phyloP scores from a whole-genome alignment of 2,113 vertebrate species.

The Uria lomvia region DNA sequence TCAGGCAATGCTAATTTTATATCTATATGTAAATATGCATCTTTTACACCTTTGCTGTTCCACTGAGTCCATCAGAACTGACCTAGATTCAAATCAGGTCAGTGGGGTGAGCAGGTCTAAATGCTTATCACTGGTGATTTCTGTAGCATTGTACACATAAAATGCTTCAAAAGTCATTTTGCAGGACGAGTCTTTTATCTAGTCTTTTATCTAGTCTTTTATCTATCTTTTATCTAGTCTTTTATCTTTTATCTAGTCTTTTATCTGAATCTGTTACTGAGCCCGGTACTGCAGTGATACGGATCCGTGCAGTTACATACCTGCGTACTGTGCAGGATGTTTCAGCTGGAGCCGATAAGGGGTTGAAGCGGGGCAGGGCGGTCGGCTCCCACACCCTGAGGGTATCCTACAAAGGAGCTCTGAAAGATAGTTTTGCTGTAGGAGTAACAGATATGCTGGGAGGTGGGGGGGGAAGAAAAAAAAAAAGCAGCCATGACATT shows the following conservation, averaged over 20 bases:
- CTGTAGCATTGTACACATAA: not conserved
- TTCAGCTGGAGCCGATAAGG: not conserved
- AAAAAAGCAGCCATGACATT: rapidly evolving
- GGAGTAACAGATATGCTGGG: not conserved
- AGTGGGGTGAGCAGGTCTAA: not conserved
- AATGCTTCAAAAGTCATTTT: not conserved
- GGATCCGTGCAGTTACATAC: not conserved
- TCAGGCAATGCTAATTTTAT: not conserved
- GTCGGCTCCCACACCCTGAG: not conserved
- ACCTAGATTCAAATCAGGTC: not conserved
- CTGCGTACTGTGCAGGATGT: not conserved
- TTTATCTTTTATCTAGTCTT: not conserved
- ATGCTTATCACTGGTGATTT: not conserved
- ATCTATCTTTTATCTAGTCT: too few relatives aligned
- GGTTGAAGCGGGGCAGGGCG: not conserved
- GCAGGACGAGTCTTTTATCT: not conserved
- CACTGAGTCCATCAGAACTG: not conserved
- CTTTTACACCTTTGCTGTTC: not conserved
- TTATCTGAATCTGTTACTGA: not conserved
- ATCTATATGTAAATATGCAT: not conserved
- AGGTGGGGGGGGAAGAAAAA: too few relatives aligned
- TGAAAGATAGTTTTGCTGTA: not conserved
- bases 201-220: not conserved
- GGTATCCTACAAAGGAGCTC: not conserved
- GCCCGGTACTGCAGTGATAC: not conserved